Evolutionary conservation across 2,888 invertebrate species (phyloP), one percentile per base, ranked within the genome.

Genomic region (Erebia palarica): DNA sequence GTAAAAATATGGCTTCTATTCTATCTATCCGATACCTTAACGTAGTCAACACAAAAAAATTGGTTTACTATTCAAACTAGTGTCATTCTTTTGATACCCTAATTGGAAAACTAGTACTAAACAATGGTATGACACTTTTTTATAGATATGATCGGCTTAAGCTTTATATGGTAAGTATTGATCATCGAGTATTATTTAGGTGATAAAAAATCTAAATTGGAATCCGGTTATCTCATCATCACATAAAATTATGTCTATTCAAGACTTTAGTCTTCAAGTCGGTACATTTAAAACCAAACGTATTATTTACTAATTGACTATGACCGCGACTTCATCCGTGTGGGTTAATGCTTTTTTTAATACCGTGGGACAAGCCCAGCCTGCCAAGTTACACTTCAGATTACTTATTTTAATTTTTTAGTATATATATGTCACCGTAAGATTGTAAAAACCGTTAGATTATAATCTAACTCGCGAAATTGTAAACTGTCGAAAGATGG

Each of bases 1-100:
- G 44, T 18, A 65, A 14, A 65, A 60, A 65, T 65, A 72, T 53
- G 64, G 68, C 60, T 64, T 36, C 68, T 36, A n/a, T 21, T 55
- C 65, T 55, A 55, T 55, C n/a, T 16, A 55, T 9, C 53, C n/a
- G 18, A 55, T 36, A 58, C 58, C 14, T 58, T 36, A 58, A 59
- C 42, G 42, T 59, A n/a, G 59, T 59, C 8, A n/a, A 42, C 42
- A 59, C 1, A 57, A 59, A 59, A 59, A 59, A 36, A 3, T 44
- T 11, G 60, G 11, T 21, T 21, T 2, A 1, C 21, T 2, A 60
- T 60, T 59, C 60, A 16, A 16, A 16, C n/a, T 44, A 61, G 11
- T 3, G 44, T 13, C 13, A 61, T 42, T 61, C 47, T 61, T 44
- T 61, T 44, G 61, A 61, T 18, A 18, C 61, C 61, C 18, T 44